A percentile compares a stretch with the other conserved stretches of the same genome.
These are phyloP conservation scores for Mesaphorura yosii DNA, from an alignment of 1,140 invertebrate species.

Conservation along the genomic window DNA sequence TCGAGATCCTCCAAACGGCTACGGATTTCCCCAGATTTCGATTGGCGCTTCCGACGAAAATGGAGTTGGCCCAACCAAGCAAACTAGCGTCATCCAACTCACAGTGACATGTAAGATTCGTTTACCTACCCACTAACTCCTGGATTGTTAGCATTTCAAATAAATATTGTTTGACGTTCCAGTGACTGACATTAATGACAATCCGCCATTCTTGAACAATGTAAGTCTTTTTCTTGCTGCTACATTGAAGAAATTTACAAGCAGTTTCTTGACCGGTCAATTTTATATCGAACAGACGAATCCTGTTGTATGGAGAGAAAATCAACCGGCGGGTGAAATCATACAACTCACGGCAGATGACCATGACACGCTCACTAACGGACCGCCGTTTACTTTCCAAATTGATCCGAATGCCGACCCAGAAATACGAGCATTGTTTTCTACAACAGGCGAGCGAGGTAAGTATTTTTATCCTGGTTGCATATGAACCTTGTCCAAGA, in stretches of 20 bases:
- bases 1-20: conserved; percentile 70
- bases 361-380: conserved; percentile 57
- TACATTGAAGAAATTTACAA: not conserved
- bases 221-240: conserved; percentile 38
- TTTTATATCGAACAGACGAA: conserved; percentile 44
- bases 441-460: conserved; percentile 53
- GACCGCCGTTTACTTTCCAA: conserved; percentile 62
- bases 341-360: conserved; percentile 62
- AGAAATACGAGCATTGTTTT: conserved; percentile 56
- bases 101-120: no score
- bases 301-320: conserved; percentile 71
- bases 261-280: not conserved
- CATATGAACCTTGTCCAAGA: not conserved
- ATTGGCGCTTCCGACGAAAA: conserved; percentile 72
- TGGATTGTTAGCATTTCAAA: no score
- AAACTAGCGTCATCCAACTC: conserved; percentile 51
- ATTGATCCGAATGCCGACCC: conserved; percentile 53
- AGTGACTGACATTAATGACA: conserved; percentile 77
- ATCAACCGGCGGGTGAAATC: conserved; percentile 54
- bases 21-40: conserved; percentile 66
- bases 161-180: no score
- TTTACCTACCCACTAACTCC: no score
- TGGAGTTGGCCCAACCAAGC: conserved; percentile 44
- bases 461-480: conserved; percentile 18
- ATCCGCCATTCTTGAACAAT: conserved; percentile 70